phyloP scores from a whole-genome alignment of 2,797 vertebrate genomes.

The Tragopan temminckii region DNA sequence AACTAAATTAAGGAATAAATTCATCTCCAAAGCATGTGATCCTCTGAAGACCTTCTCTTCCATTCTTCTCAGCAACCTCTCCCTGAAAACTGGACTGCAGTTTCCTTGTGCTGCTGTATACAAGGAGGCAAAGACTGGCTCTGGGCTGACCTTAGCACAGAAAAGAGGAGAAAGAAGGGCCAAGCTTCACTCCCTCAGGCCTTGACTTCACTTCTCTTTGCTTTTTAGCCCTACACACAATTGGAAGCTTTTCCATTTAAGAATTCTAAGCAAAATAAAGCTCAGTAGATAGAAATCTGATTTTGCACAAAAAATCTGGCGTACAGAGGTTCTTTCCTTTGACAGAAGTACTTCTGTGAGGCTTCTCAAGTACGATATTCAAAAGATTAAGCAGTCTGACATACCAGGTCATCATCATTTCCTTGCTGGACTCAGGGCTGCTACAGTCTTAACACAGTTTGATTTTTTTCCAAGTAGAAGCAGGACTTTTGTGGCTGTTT shows the following conservation, averaged over 20 bases:
- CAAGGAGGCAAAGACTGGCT: background rate
- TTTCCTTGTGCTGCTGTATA: background rate
- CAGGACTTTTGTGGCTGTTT: background rate
- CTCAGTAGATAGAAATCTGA: background rate
- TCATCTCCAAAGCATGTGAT: rapidly evolving
- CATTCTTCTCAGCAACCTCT: background rate
- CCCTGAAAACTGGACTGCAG: background rate
- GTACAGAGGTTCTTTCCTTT: background rate
- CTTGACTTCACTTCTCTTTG: background rate
- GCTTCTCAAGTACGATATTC: background rate
- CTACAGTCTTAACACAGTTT: background rate
- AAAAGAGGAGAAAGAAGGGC: background rate
- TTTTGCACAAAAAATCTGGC: background rate
- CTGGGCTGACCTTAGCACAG: background rate
- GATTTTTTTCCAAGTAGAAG: slow-evolving; percentile 26
- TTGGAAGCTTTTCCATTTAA: background rate
- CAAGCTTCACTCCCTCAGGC: background rate
- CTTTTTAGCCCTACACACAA: background rate
- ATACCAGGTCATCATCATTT: slow-evolving; percentile 33
- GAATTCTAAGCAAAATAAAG: slow-evolving; percentile 24
- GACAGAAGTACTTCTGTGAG: background rate
- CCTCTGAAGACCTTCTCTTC: background rate
- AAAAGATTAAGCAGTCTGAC: background rate
- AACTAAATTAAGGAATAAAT: background rate
- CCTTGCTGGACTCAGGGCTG: background rate